phyloP scores from a whole-genome alignment of 2,888 invertebrate species.

The Agrochola circellaris region DNA sequence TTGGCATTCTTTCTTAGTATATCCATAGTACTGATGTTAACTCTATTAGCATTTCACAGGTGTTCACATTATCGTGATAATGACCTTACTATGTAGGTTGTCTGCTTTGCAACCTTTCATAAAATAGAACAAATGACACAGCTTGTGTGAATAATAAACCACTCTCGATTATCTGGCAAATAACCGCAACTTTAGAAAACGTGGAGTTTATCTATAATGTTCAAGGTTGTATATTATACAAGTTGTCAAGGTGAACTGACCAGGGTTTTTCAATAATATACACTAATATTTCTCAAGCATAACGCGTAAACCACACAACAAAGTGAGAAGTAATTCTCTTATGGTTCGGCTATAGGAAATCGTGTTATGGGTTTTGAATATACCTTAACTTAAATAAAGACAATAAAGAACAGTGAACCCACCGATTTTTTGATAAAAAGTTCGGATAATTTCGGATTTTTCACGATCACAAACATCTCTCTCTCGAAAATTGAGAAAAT shows the following conservation, averaged over 20 bases:
- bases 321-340: not conserved
- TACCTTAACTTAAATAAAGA: no score
- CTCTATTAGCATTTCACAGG: slow-evolving; percentile 32
- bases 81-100: slow-evolving; percentile 36
- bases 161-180: not conserved
- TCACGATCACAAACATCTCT: no score
- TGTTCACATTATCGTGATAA: slow-evolving; percentile 19
- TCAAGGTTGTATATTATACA: not conserved
- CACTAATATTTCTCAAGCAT: not conserved
- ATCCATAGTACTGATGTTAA: not conserved
- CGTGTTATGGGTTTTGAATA: no score
- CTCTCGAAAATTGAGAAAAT: no score
- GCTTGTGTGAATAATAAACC: slow-evolving; percentile 11
- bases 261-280: not conserved
- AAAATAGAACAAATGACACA: slow-evolving; percentile 33
- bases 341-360: no score
- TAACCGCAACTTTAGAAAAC: not conserved
- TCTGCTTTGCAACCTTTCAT: slow-evolving; percentile 23
- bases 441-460: no score
- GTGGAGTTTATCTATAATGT: not conserved
- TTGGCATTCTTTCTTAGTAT: not conserved
- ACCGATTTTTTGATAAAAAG: no score
- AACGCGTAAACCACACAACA: not conserved
- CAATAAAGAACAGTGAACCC: no score
- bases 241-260: not conserved